These are phyloP conservation scores for Andrena praecox DNA, from an alignment of 2,888 invertebrate genomes.

Conservation along the genomic window DNA sequence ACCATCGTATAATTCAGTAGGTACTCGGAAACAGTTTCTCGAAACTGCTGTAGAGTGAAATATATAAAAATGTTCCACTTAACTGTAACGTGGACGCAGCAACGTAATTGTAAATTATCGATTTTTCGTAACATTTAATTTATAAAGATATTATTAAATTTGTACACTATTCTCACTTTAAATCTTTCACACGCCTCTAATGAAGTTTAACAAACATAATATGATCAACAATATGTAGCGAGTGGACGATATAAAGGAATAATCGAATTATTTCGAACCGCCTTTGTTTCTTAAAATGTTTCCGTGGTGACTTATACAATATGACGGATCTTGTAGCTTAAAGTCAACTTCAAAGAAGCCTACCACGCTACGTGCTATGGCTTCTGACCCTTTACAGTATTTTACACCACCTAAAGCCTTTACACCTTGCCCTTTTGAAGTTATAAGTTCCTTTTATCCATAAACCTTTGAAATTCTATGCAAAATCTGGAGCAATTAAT, in stretches of 20 bases:
- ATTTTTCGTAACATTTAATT: too few species aligned
- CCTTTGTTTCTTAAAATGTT: conserved; percentile 29
- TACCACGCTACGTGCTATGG: conserved; percentile 50
- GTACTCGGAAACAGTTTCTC: too few species aligned
- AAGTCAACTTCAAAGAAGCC: conserved; percentile 46
- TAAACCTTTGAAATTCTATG: not conserved
- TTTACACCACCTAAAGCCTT: conserved; percentile 40
- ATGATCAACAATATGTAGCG: not conserved
- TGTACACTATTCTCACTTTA: not conserved
- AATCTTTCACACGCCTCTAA: not conserved
- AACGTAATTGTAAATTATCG: too few species aligned
- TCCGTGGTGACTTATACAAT: conserved; percentile 13
- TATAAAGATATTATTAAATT: not conserved
- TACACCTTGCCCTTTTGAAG: conserved; percentile 17
- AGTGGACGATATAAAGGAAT: conserved; percentile 1
- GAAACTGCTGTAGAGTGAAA: too few species aligned
- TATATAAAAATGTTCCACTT: too few species aligned
- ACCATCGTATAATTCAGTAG: too few species aligned
- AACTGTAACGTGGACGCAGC: too few species aligned
- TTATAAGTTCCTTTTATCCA: conserved; percentile 8
- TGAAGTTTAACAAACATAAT: not conserved
- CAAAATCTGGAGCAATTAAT: not conserved
- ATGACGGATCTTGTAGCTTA: conserved; percentile 40
- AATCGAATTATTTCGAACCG: conserved; percentile 20
- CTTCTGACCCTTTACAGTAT: conserved; percentile 39